Evolutionary conservation across 2,888 invertebrate genomes (phyloP).

Genomic region (Drosophila hamatofila): DNA sequence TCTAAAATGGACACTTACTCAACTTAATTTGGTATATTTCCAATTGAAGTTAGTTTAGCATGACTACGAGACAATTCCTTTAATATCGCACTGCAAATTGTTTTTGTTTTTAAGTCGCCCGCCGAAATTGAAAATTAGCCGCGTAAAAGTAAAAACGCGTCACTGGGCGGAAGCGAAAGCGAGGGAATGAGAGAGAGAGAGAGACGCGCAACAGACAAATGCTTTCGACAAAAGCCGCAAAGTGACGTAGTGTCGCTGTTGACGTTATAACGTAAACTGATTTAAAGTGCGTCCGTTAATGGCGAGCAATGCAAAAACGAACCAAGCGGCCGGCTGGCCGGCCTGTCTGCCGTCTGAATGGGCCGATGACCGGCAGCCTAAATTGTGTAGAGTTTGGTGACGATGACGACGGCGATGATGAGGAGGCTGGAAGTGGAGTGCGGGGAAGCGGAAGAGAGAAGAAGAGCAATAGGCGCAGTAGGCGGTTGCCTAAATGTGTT

Average conservation of each 20-base stretch:
- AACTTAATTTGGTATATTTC: constrained; percentile 10
- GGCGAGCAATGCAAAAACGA: constrained; percentile 30
- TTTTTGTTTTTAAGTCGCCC: constrained; percentile 12
- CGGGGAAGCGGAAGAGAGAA: background rate
- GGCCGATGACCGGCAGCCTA: constrained; percentile 45
- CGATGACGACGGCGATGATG: constrained; percentile 30
- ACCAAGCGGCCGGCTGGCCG: constrained; percentile 46
- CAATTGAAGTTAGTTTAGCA: background rate
- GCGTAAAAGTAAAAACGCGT: constrained; percentile 56
- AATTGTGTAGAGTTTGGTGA: constrained; percentile 77
- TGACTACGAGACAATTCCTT: background rate
- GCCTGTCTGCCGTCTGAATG: constrained; percentile 50
- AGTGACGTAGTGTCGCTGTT: constrained; percentile 70
- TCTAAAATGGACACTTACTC: constrained; percentile 17
- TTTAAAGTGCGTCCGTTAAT: constrained; percentile 72
- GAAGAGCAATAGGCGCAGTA: constrained; percentile 8
- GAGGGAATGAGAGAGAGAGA: constrained; percentile 5
- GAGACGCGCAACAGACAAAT: constrained; percentile 19
- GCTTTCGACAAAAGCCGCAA: constrained; percentile 14
- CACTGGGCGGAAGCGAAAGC: constrained; percentile 4
- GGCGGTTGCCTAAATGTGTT: constrained; percentile 52
- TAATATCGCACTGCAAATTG: constrained; percentile 2
- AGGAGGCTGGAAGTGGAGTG: constrained; percentile 5
- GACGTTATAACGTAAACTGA: constrained; percentile 76
- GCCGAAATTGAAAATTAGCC: constrained; percentile 39